Evolutionary conservation across 1,140 invertebrate species (phyloP).

Genomic region (Streblospio benedicti): DNA sequence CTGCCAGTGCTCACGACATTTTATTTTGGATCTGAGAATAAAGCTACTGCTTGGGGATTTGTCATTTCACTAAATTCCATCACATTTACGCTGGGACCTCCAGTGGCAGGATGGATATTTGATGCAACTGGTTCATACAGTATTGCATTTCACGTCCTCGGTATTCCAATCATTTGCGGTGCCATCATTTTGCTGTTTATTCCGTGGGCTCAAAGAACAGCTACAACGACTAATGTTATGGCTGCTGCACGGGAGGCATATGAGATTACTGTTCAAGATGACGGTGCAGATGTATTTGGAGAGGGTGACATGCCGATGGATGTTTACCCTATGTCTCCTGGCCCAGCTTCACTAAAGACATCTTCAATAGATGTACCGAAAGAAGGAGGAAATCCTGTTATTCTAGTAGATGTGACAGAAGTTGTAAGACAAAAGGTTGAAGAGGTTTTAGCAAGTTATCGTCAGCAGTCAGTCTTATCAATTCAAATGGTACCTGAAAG

Average conservation of each 20-base stretch:
- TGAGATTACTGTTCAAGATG: too few species aligned
- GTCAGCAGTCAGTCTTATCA: too few species aligned
- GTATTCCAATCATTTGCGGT: not conserved
- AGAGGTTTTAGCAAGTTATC: too few species aligned
- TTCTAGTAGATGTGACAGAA: too few species aligned
- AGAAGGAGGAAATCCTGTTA: too few species aligned
- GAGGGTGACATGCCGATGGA: too few species aligned
- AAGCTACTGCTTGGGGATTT: constrained; percentile 32
- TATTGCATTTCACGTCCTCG: not conserved
- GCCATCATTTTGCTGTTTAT: not conserved
- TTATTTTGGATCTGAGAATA: constrained; percentile 29
- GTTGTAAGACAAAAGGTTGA: too few species aligned
- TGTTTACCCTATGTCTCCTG: too few species aligned
- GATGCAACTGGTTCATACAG: not conserved
- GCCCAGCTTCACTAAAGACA: too few species aligned
- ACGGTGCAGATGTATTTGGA: too few species aligned
- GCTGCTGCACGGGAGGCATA: not conserved
- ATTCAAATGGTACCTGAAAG: too few species aligned
- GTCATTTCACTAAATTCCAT: constrained; percentile 28
- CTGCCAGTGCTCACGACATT: constrained; percentile 30
- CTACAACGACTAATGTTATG: not conserved
- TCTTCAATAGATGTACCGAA: too few species aligned
- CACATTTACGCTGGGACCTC: constrained; percentile 34
- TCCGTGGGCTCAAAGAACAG: not conserved
- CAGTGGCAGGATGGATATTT: constrained; percentile 19